These are phyloP conservation scores for Sinocyclocheilus anshuiensis DNA, from an alignment of 2,113 vertebrate genomes.

Conservation along the genomic window DNA sequence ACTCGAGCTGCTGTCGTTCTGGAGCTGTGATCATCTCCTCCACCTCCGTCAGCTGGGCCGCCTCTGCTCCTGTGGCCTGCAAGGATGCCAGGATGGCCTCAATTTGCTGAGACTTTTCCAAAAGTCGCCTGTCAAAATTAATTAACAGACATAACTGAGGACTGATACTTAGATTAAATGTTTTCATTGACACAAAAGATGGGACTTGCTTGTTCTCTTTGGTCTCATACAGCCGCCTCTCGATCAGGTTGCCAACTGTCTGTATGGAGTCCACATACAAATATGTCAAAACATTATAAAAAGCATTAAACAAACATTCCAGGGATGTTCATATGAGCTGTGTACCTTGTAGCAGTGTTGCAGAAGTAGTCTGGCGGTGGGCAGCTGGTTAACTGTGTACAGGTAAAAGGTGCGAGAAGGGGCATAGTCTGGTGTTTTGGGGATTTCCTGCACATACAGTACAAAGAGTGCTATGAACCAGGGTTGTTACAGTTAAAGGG, in stretches of 20 bases:
- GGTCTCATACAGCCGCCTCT: constrained; percentile 86
- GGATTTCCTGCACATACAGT: constrained; percentile 82
- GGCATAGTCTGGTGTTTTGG: constrained; percentile 92
- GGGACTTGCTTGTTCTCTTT: constrained; percentile 91
- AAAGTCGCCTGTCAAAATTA: constrained; percentile 79
- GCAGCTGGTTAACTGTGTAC: constrained; percentile 84
- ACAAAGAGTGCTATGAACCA: constrained; percentile 12
- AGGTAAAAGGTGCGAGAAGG: constrained; percentile 95
- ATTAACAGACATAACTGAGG: constrained; percentile 9
- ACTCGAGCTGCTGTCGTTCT: constrained; percentile 89
- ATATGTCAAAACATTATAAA: constrained; percentile 17
- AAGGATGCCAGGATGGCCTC: constrained; percentile 93
- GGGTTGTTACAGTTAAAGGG: not conserved
- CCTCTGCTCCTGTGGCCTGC: constrained; percentile 89
- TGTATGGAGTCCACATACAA: constrained; percentile 62
- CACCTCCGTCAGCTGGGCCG: constrained; percentile 87
- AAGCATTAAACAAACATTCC: not conserved
- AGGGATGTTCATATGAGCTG: not conserved
- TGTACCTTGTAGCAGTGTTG: constrained; percentile 90
- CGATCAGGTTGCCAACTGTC: constrained; percentile 91
- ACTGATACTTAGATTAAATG: not conserved
- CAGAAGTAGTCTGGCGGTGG: constrained; percentile 84
- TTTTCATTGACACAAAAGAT: not conserved
- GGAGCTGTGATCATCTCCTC: constrained; percentile 96
- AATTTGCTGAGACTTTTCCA: constrained; percentile 95